Conservation (phyloP, 2,888 invertebrate genomes). For the Caenorhabditis angaria region DNA sequence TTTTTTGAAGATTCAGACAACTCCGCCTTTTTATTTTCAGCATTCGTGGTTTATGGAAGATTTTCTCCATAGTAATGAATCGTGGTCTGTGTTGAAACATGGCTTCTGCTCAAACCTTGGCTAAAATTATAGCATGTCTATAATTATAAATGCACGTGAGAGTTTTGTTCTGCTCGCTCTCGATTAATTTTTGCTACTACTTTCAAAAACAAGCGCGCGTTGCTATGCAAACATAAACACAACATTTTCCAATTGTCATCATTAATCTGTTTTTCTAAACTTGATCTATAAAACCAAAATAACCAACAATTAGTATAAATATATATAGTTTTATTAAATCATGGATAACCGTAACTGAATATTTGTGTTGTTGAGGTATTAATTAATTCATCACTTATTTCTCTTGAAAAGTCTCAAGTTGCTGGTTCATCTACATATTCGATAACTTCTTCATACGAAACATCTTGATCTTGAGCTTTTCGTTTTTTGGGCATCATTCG, state of each 20-base stretch:
- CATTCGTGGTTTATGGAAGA: too few relatives aligned
- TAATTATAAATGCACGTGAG: too few relatives aligned
- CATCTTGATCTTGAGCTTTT: constrained; percentile 36
- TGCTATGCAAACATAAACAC: not conserved
- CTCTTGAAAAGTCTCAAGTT: not conserved
- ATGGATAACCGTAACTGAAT: not conserved
- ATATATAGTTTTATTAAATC: not conserved
- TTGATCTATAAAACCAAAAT: not conserved
- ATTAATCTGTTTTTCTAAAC: not conserved
- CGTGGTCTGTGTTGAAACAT: too few relatives aligned
- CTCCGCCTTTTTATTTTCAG: too few relatives aligned
- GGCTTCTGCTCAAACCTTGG: too few relatives aligned
- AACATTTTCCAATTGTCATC: not conserved
- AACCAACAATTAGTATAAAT: too few relatives aligned
- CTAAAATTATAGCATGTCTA: too few relatives aligned
- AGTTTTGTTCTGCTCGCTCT: too few relatives aligned
- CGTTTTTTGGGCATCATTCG: constrained; percentile 27
- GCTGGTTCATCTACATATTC: constrained; percentile 45
- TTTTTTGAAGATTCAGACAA: too few relatives aligned
- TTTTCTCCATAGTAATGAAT: too few relatives aligned
- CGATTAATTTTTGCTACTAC: too few relatives aligned
- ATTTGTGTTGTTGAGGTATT: not conserved
- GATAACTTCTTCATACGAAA: constrained; percentile 41
- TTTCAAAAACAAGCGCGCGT: not conserved
- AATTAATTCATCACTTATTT: not conserved